Conservation (phyloP, 2,888 invertebrate genomes). For the Synanthedon vespiformis region DNA sequence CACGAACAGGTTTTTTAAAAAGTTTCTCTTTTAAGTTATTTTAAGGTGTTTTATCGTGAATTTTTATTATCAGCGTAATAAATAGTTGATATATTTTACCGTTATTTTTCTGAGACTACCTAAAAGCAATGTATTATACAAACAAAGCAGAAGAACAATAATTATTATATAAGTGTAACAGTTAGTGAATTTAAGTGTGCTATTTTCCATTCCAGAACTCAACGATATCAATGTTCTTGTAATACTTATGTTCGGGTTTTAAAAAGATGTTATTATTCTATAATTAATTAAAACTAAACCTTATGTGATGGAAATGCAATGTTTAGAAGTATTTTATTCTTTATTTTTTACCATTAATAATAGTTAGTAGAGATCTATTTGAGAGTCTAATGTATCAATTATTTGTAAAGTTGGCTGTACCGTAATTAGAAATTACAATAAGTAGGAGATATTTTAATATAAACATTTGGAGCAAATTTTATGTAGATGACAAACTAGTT, state of each 20-base stretch:
- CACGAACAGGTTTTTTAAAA: constrained; percentile 28
- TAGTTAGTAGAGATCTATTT: constrained; percentile 71
- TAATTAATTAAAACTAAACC: constrained; percentile 68
- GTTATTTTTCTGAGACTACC: constrained; percentile 67
- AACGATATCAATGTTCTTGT: constrained; percentile 69
- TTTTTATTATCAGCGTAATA: constrained; percentile 50
- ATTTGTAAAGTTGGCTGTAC: constrained; percentile 72
- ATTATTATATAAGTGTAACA: constrained; percentile 70
- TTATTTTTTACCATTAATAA: constrained; percentile 71
- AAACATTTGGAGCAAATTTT: constrained; percentile 70
- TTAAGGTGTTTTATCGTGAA: constrained; percentile 51
- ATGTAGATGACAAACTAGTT: constrained; percentile 67
- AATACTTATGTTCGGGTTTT: constrained; percentile 68
- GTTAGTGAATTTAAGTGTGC: constrained; percentile 71
- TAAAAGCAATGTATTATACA: constrained; percentile 69
- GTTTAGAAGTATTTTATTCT: constrained; percentile 72
- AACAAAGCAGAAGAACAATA: constrained; percentile 70
- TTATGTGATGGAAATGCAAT: constrained; percentile 72
- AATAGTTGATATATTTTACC: constrained; percentile 63
- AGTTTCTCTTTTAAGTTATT: constrained; percentile 47
- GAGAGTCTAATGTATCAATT: constrained; percentile 72
- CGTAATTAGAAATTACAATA: constrained; percentile 68
- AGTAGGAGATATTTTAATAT: constrained; percentile 71
- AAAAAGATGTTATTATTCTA: constrained; percentile 67
- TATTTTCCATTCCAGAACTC: constrained; percentile 71